Conservation (phyloP, 2,113 vertebrate genomes). For the Leptobrachium ailaonicum region DNA sequence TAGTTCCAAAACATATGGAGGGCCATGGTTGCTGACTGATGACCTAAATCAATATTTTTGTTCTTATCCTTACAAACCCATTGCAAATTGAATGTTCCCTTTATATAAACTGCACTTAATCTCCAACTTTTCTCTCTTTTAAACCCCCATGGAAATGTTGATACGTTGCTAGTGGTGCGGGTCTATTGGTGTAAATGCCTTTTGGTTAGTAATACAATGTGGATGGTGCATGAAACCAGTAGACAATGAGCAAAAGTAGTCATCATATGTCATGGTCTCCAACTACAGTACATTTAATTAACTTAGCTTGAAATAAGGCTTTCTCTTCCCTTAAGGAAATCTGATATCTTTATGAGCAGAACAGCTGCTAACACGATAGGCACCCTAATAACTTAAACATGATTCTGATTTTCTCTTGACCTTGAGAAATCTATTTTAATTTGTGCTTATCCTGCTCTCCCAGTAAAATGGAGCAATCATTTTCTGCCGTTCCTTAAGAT, state of each 20-base stretch:
- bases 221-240: background rate
- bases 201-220: too few species aligned
- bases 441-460: constrained; percentile 18
- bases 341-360: constrained; percentile 1
- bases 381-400: constrained; percentile 20
- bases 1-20: too few species aligned
- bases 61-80: too few species aligned
- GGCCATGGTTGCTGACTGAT: too few species aligned
- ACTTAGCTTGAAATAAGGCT: background rate
- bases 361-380: constrained; percentile 23
- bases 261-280: background rate
- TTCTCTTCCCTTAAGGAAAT: background rate
- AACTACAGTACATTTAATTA: background rate
- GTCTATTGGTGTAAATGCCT: too few species aligned
- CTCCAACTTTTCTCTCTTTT: too few species aligned
- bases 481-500: constrained; percentile 39
- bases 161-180: too few species aligned
- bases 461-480: constrained; percentile 7
- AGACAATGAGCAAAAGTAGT: too few species aligned
- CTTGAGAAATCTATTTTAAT: constrained; percentile 24
- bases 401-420: background rate
- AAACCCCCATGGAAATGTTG: too few species aligned
- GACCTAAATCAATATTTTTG: too few species aligned
- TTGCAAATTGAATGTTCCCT: too few species aligned
- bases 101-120: too few species aligned